phyloP scores from a whole-genome alignment of 2,113 vertebrate species.

The Blennius ocellaris region DNA sequence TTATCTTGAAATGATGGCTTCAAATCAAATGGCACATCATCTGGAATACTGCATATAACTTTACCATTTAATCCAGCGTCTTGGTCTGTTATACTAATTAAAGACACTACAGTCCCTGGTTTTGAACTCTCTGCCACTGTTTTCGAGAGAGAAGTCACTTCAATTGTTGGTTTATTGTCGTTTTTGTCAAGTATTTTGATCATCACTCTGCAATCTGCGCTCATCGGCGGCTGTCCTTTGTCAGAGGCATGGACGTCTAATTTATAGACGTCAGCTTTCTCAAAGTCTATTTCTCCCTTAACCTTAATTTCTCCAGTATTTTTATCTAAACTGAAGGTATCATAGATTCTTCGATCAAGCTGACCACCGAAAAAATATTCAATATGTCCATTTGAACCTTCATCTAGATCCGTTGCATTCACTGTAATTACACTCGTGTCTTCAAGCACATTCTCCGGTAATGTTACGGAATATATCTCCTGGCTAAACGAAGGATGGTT shows the following conservation, averaged over 20 bases:
- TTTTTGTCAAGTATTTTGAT: conserved; percentile 84
- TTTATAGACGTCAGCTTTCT: conserved; percentile 56
- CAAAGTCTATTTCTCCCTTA: conserved; percentile 57
- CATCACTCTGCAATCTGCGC: conserved; percentile 65
- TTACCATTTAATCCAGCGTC: conserved; percentile 77
- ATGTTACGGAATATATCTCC: conserved; percentile 48
- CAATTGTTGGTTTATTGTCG: conserved; percentile 83
- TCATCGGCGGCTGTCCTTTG: conserved; percentile 53
- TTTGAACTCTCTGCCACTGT: conserved; percentile 69
- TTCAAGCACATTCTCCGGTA: conserved; percentile 56
- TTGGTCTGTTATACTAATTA: conserved; percentile 74
- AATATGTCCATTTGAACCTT: conserved; percentile 62
- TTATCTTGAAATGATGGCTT: conserved; percentile 75
- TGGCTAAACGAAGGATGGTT: conserved; percentile 66
- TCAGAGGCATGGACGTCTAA: conserved; percentile 74
- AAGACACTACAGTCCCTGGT: conserved; percentile 65
- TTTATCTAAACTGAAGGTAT: conserved; percentile 54
- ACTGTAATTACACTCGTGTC: conserved; percentile 48
- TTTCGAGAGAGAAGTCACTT: conserved; percentile 74
- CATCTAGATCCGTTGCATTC: conserved; percentile 67
- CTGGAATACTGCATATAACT: conserved; percentile 56
- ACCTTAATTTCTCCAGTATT: conserved; percentile 60
- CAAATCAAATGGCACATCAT: conserved; percentile 74
- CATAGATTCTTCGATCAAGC: not conserved
- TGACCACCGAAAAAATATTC: conserved; percentile 57